These are phyloP conservation scores for Amyelois transitella DNA, from an alignment of 1,140 invertebrate genomes.

Conservation along the genomic window DNA sequence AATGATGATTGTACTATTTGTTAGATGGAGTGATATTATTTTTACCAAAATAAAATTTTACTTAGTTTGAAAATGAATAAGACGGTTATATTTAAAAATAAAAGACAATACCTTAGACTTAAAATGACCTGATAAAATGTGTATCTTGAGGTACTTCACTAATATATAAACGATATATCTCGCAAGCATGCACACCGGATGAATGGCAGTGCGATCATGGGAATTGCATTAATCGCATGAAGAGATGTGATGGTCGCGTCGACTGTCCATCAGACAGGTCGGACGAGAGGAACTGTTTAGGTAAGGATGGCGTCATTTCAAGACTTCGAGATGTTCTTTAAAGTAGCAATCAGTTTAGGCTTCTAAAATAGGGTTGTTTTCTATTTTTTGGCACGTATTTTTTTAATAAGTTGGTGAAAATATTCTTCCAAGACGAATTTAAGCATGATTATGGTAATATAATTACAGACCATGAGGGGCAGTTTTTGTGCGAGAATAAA, in stretches of 20 bases:
- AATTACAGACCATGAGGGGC: constrained; percentile 65
- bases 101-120: too few relatives aligned
- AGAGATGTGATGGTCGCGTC: constrained; percentile 78
- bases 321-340: not conserved
- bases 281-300: constrained; percentile 81
- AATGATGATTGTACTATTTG: too few relatives aligned
- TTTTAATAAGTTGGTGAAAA: not conserved
- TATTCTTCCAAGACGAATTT: not conserved
- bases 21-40: too few relatives aligned
- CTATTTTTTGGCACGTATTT: not conserved
- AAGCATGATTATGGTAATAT: constrained; percentile 16
- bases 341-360: too few relatives aligned
- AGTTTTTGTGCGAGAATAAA: constrained; percentile 83
- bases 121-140: not conserved
- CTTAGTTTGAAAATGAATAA: too few relatives aligned
- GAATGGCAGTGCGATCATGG: constrained; percentile 78
- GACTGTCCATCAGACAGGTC: constrained; percentile 82
- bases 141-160: too few relatives aligned
- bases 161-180: constrained; percentile 7
- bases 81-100: too few relatives aligned
- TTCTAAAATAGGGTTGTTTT: not conserved
- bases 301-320: constrained; percentile 50
- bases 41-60: too few relatives aligned
- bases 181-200: constrained; percentile 75
- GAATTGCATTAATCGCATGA: constrained; percentile 76